These are phyloP conservation scores for Halcyon smyrnensis DNA, from an alignment of 2,797 vertebrate species.

Conservation along the genomic window DNA sequence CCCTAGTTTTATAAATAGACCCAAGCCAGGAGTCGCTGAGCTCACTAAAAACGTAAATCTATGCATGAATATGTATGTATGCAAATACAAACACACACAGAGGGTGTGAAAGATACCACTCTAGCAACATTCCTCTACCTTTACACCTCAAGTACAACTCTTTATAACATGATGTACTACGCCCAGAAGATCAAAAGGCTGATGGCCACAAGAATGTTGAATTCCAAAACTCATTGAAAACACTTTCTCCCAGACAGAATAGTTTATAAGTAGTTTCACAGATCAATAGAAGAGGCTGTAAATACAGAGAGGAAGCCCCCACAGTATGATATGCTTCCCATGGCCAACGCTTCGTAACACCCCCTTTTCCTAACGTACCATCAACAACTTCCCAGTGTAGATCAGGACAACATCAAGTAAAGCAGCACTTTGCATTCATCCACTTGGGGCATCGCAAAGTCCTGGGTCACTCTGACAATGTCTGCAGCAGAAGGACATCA, in stretches of 20 bases:
- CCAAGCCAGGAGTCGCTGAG: background rate
- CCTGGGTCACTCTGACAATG: constrained; percentile 29
- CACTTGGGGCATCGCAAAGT: constrained; percentile 30
- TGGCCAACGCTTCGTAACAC: background rate
- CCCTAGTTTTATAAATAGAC: constrained; percentile 36
- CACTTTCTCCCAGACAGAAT: background rate
- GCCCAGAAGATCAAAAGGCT: background rate
- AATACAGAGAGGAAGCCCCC: background rate
- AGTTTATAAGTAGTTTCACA: background rate
- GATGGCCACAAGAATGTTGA: background rate
- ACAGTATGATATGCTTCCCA: background rate
- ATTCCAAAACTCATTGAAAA: background rate
- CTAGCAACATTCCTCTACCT: background rate
- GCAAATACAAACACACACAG: background rate
- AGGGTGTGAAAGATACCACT: background rate
- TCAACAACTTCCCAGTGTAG: constrained; percentile 13
- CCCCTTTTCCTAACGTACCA: constrained; percentile 22
- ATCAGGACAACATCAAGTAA: constrained; percentile 17
- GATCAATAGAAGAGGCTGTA: background rate
- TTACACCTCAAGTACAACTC: background rate
- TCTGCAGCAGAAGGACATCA: constrained; percentile 53
- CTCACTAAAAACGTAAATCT: background rate
- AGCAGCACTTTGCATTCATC: constrained; percentile 49
- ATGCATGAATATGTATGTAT: background rate
- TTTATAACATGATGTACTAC: background rate